Evolutionary conservation across 2,113 vertebrate genomes (phyloP).

Genomic region (Tamias sibiricus): DNA sequence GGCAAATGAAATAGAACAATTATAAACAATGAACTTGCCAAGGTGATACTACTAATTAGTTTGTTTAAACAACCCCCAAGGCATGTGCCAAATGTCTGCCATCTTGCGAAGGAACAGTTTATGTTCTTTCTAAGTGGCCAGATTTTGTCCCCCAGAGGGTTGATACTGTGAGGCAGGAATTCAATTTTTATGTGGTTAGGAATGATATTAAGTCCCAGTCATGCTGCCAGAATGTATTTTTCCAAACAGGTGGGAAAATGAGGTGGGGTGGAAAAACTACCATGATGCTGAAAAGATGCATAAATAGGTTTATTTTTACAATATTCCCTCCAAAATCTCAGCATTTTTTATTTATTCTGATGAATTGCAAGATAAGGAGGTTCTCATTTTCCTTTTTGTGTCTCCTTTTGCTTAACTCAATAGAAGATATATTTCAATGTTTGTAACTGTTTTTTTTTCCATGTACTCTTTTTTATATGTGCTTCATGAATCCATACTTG

Average conservation of each 20-base stretch:
- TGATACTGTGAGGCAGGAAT: slow-evolving; percentile 39
- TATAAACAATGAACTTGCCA: slow-evolving; percentile 12
- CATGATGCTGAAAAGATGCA: slow-evolving; percentile 28
- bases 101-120: slow-evolving; percentile 38
- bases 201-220: slow-evolving; percentile 57
- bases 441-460: slow-evolving; percentile 11
- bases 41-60: background rate
- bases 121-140: slow-evolving; percentile 29
- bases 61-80: slow-evolving; percentile 30
- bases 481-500: slow-evolving; percentile 19
- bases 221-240: slow-evolving; percentile 53
- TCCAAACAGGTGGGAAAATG: slow-evolving; percentile 55
- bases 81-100: slow-evolving; percentile 12
- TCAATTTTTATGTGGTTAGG: slow-evolving; percentile 41
- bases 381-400: background rate
- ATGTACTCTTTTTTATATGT: background rate
- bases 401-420: background rate
- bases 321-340: slow-evolving; percentile 19
- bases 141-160: background rate
- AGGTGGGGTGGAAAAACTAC: slow-evolving; percentile 51
- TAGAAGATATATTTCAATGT: background rate
- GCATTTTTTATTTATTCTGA: slow-evolving; percentile 4
- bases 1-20: background rate
- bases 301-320: slow-evolving; percentile 68
- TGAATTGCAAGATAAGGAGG: background rate